A percentile compares a stretch with the other conserved stretches of the same genome.
These are phyloP conservation scores for Dyspetes luteomarginatus DNA, from an alignment of 2,888 invertebrate species.

Conservation along the genomic window DNA sequence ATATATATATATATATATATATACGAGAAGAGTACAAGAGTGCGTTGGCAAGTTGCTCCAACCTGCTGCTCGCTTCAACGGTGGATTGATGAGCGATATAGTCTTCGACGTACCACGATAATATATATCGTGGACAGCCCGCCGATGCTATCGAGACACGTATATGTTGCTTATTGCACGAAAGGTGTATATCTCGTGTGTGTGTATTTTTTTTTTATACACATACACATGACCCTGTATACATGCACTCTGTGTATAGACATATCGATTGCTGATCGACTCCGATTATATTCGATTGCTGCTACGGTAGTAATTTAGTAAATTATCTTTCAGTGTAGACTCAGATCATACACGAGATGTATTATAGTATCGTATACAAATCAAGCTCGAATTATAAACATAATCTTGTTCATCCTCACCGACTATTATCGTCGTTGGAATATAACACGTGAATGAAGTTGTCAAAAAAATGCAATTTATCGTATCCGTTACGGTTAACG, in stretches of 20 bases:
- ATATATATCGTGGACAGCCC: conserved; percentile 20
- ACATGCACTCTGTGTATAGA: conserved; percentile 30
- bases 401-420: too few species aligned
- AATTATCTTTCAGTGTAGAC: conserved; percentile 52
- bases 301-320: conserved; percentile 63
- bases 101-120: conserved; percentile 46
- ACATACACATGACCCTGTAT: conserved; percentile 15
- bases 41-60: conserved; percentile 11
- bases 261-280: conserved; percentile 49
- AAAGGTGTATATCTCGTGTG: not conserved
- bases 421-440: too few species aligned
- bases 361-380: conserved; percentile 63
- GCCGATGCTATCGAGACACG: conserved; percentile 20
- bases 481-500: too few species aligned
- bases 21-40: not conserved
- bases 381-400: too few species aligned
- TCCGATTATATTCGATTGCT: conserved; percentile 60
- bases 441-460: too few species aligned
- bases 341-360: conserved; percentile 58
- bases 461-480: too few species aligned
- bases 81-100: conserved; percentile 63
- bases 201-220: not conserved
- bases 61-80: conserved; percentile 25
- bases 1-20: too few species aligned
- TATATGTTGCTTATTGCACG: not conserved